These are phyloP conservation scores for Protonibea diacanthus DNA, from an alignment of 2,797 vertebrate species.

Conservation along the genomic window DNA sequence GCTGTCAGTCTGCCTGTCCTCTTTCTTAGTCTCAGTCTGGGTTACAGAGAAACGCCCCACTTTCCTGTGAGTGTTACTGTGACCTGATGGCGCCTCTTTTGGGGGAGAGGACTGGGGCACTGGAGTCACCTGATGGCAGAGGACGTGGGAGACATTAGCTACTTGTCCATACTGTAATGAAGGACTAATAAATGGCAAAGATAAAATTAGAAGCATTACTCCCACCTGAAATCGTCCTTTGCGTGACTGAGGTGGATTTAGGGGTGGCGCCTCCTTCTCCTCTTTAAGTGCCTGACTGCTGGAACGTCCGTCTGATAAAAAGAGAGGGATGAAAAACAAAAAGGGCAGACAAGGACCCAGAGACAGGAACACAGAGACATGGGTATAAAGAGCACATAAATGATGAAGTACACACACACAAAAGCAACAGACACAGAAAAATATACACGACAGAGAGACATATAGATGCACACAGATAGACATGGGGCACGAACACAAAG, in stretches of 20 bases:
- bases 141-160: conserved; percentile 2
- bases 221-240: conserved; percentile 86
- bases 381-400: conserved; percentile 58
- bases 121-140: conserved; percentile 81
- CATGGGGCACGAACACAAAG: conserved; percentile 73
- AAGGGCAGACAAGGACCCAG: conserved; percentile 62
- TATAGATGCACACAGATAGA: conserved; percentile 66
- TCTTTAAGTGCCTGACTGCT: conserved; percentile 74
- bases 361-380: conserved; percentile 63
- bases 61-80: conserved; percentile 76
- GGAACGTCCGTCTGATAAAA: conserved; percentile 78
- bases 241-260: conserved; percentile 69
- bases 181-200: background rate
- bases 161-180: background rate
- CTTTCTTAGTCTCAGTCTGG: conserved; percentile 77
- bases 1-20: conserved; percentile 83
- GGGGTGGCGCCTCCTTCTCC: conserved; percentile 61
- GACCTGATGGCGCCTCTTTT: conserved; percentile 51
- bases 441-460: conserved; percentile 51
- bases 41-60: conserved; percentile 88
- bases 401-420: conserved; percentile 47
- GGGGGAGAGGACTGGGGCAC: conserved; percentile 75
- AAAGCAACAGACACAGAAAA: conserved; percentile 62
- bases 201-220: background rate
- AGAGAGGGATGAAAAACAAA: conserved; percentile 71